Evolutionary conservation across 1,140 invertebrate species (phyloP).

Genomic region (Venustaconcha ellipsiformis): DNA sequence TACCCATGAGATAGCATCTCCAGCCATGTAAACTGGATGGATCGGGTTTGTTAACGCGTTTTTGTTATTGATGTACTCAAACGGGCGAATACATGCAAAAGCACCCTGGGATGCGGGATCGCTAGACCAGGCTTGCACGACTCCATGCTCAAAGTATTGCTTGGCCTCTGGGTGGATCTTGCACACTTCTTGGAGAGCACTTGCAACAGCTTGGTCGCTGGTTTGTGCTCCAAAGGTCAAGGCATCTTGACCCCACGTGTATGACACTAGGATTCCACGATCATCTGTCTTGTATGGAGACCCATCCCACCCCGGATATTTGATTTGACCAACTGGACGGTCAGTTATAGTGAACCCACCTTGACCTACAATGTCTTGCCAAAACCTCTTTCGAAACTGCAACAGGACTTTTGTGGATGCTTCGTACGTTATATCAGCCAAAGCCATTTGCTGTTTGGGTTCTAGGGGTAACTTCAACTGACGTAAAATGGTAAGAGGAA

Average conservation of each 20-base stretch:
- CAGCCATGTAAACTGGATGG: slow-evolving; percentile 7
- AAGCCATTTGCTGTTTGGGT: slow-evolving; percentile 8
- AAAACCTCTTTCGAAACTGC: slow-evolving; percentile 35
- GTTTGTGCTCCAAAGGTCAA: slow-evolving; percentile 22
- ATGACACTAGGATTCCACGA: slow-evolving; percentile 28
- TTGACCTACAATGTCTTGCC: slow-evolving; percentile 32
- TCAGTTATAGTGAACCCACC: slow-evolving; percentile 35
- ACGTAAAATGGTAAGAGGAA: slow-evolving; percentile 31
- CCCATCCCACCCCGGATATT: slow-evolving; percentile 23
- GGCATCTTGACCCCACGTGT: slow-evolving; percentile 31
- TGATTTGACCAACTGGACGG: slow-evolving; percentile 29
- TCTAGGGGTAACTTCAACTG: slow-evolving; percentile 22
- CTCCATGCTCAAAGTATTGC: slow-evolving; percentile 33
- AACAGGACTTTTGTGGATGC: slow-evolving; percentile 33
- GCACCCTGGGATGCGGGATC: slow-evolving; percentile 30
- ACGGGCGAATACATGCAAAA: slow-evolving; percentile 21
- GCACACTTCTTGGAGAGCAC: slow-evolving; percentile 30
- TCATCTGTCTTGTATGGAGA: slow-evolving; percentile 11
- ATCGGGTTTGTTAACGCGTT: slow-evolving; percentile 3
- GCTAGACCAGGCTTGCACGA: slow-evolving; percentile 34
- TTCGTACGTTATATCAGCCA: slow-evolving; percentile 19
- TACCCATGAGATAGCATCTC: slow-evolving; percentile 16
- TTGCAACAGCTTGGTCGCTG: slow-evolving; percentile 26
- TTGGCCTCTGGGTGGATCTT: slow-evolving; percentile 37
- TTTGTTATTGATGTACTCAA: slow-evolving; percentile 15